Evolutionary conservation across 2,113 vertebrate species (phyloP), one percentile per base, ranked within the genome.

Genomic region (Apodemus speciosus): DNA sequence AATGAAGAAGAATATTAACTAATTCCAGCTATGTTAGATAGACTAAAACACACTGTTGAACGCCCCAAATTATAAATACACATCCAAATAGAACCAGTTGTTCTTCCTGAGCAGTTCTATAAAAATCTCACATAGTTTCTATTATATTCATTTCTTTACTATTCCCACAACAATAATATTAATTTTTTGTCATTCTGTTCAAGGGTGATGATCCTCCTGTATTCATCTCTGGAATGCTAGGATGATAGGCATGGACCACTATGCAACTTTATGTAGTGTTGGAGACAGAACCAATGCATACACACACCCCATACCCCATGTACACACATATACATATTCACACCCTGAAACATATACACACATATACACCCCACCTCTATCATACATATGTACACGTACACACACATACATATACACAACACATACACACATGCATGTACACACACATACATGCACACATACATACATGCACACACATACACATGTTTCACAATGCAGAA

Each of bases 1-100:
- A 91, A 76, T 23, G 71, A 86, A 94, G 62, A 68, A 84, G 69
- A 94, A 76, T 7, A 58, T 18, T 21, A 85, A 25, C 75, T 68
- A 87, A n/a, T 51, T 62, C 53, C n/a, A 73, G 11, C 35, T 56
- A 38, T 53, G 49, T 35, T 18, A 51, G 30, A 30, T 51, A 77
- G 30, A 53, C 49, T 77, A 53, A 53, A 53, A 53, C 18, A 53
- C 49, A 3, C 32, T 21, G 14, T 66, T 13, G 62, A 16, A 80
- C 21, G 38, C 84, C 56, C 68, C 60, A 85, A 51, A 89, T 60
- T 23, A 91, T 71, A 43, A 43, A 15, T 43, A 40, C 4, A n/a
- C 16, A n/a, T 66, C 62, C 62, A 72, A 16, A 14, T 58, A 2
- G 68, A 60, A 84, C 25, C 73, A 16, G 0, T 32, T 21, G 5